Base-by-base conservation (phyloP, 35 echinoderm and acorn worm species). In the Acanthaster planci region DNA sequence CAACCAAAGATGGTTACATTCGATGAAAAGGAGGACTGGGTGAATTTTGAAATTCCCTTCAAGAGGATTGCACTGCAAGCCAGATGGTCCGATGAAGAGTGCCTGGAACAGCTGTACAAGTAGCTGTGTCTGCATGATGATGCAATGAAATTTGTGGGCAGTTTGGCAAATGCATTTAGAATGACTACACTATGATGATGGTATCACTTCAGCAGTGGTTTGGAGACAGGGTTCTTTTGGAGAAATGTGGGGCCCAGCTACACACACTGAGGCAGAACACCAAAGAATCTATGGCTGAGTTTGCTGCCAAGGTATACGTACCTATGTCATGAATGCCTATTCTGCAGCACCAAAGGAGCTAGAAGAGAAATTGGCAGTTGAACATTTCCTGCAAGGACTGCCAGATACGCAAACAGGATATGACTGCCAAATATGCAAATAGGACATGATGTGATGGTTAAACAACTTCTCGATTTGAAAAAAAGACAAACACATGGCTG, bases 31-130 rank as follows among this genome's bases (percentile, higher is more conserved):
- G 57, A 60, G 27, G 57, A 60, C 19, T 60, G 57, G 57, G 57
- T 60, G 57, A 60, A 60, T 18, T 60, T 60, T 60, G 17, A 60
- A 60, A 60, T 60, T 60, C 57, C 57, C 57, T 60, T 60, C 18
- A 60, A 60, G 5, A 19, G 57, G 57, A 60, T 60, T 29, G 17
- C 27, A 29, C 5, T 18, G 17, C 17, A 18, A 60, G 57, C 57
- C 17, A 4, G 27, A 22, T 60, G 57, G 57, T 60, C 57, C 2
- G 27, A 60, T 60, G 27, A 18, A 29, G 27, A 60, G 2, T 60
- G 57, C 57, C 27, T 60, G 57, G 57, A 60, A 19, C 57, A 60
- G 27, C 19, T 60, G 57, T 60, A 60, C 19, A n/a, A n/a, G n/a
- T n/a, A n/a, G n/a, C 57, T 16, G 57, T 60, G 57, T 60, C 7